Evolutionary conservation across 2,888 invertebrate genomes (phyloP).

Genomic region (Apodemia mormo): DNA sequence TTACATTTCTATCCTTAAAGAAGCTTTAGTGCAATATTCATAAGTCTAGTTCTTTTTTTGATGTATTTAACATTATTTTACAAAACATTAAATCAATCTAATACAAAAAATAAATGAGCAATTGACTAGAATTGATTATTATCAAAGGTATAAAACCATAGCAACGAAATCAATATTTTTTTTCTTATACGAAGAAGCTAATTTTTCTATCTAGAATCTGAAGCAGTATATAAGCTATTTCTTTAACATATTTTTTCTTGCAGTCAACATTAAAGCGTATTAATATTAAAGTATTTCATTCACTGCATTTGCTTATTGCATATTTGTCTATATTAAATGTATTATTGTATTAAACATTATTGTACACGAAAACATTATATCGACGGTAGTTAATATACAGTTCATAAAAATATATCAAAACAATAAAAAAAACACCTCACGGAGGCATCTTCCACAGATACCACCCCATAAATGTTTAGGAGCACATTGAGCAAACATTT

Average conservation of each 20-base stretch:
- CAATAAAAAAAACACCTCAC: slow-evolving; percentile 2
- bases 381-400: neutral
- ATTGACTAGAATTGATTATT: slow-evolving; percentile 11
- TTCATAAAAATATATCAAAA: slow-evolving; percentile 8
- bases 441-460: slow-evolving; percentile 3
- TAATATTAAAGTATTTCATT: no score
- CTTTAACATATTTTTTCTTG: neutral
- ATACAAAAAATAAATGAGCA: slow-evolving; percentile 11
- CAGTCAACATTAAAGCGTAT: neutral
- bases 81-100: slow-evolving; percentile 4
- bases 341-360: slow-evolving; percentile 11
- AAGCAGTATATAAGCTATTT: neutral
- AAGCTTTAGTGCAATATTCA: slow-evolving; percentile 14
- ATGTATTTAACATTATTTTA: slow-evolving; percentile 3
- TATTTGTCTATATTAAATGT: neutral
- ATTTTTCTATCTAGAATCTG: slow-evolving; percentile 4
- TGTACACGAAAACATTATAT: slow-evolving; percentile 6
- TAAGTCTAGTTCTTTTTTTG: slow-evolving; percentile 11
- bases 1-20: slow-evolving; percentile 11
- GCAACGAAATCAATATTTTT: neutral
- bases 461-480: neutral
- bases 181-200: neutral
- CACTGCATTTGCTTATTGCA: neutral
- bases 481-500: slow-evolving; percentile 3
- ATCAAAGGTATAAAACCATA: neutral